These are phyloP conservation scores for Tribolium castaneum DNA, from an alignment of 1,140 invertebrate species.

Conservation along the genomic window DNA sequence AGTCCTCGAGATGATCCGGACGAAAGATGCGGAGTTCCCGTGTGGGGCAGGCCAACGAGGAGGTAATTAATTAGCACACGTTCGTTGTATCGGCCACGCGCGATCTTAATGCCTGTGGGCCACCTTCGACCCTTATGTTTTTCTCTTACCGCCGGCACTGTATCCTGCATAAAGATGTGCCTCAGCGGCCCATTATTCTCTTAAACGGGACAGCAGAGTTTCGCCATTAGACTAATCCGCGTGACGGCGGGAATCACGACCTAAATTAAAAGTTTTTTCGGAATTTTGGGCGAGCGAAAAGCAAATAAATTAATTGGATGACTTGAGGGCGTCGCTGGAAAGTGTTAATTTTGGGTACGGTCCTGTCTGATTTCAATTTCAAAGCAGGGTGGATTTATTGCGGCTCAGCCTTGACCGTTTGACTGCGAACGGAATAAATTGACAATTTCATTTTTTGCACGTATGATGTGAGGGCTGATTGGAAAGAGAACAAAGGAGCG, in stretches of 20 bases:
- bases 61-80: constrained; percentile 43
- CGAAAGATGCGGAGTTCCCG: constrained; percentile 25
- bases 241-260: constrained; percentile 9
- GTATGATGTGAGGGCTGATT: background rate
- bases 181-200: background rate
- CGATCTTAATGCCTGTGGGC: constrained; percentile 41
- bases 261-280: constrained; percentile 19
- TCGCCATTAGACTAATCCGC: constrained; percentile 28
- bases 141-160: constrained; percentile 25
- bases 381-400: constrained; percentile 7
- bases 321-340: background rate
- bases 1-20: background rate
- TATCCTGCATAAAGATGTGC: constrained; percentile 32
- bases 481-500: background rate
- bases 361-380: constrained; percentile 32
- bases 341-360: constrained; percentile 21
- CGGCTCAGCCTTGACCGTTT: background rate
- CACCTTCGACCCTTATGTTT: constrained; percentile 29
- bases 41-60: background rate
- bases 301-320: constrained; percentile 12
- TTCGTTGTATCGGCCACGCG: constrained; percentile 41
- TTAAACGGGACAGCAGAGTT: constrained; percentile 31
- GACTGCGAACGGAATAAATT: constrained; percentile 5
- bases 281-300: constrained; percentile 1
- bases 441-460: background rate